A percentile compares a stretch with the other conserved stretches of the same genome.
phyloP scores from a whole-genome alignment of 2,888 invertebrate genomes.

The Cheiracanthium punctorium region DNA sequence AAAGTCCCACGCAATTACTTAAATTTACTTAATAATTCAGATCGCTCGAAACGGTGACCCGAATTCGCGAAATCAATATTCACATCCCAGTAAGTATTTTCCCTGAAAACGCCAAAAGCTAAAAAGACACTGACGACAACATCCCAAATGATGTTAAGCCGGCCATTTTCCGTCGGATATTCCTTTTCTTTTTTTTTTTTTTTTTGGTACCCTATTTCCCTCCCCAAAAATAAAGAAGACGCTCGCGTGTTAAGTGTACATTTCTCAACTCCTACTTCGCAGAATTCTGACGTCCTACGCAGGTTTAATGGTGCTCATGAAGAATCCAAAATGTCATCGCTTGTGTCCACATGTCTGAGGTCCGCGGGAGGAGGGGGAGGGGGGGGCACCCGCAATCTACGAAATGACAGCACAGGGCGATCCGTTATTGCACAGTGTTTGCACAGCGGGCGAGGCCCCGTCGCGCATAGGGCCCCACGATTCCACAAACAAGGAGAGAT shows the following conservation, averaged over 20 bases:
- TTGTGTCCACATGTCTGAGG: slow-evolving; percentile 62
- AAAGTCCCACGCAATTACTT: too few relatives aligned
- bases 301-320: slow-evolving; percentile 7
- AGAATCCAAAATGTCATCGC: slow-evolving; percentile 47
- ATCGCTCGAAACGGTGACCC: too few relatives aligned
- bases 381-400: slow-evolving; percentile 62
- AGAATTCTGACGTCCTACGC: not conserved
- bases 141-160: not conserved
- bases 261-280: not conserved
- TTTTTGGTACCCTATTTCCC: too few relatives aligned
- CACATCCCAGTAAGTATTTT: too few relatives aligned
- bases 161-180: not conserved
- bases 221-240: not conserved
- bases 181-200: too few relatives aligned
- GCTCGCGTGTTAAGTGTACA: not conserved
- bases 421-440: slow-evolving; percentile 14
- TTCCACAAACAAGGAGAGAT: not conserved
- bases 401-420: slow-evolving; percentile 43
- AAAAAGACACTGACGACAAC: not conserved
- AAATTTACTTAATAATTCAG: too few relatives aligned
- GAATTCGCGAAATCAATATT: too few relatives aligned
- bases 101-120: too few relatives aligned
- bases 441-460: slow-evolving; percentile 55
- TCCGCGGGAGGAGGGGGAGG: slow-evolving; percentile 40
- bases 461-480: not conserved